phyloP scores from a whole-genome alignment of 2,888 invertebrate species.

The Lysandra bellargus region DNA sequence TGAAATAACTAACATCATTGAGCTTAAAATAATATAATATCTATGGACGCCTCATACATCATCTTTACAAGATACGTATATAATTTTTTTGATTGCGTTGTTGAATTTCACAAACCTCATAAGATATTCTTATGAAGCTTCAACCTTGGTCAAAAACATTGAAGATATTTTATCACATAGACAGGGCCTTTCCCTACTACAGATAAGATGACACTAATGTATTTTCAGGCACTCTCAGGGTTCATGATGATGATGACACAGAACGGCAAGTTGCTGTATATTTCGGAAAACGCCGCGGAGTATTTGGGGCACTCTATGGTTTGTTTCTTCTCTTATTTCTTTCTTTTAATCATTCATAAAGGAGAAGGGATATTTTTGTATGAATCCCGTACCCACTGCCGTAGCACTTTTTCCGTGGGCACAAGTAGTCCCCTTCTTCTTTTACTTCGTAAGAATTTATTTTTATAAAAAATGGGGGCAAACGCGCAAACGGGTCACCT shows the following conservation, averaged over 20 bases:
- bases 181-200: not conserved
- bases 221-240: conserved; percentile 96
- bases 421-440: not conserved
- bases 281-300: conserved; percentile 99
- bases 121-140: not conserved
- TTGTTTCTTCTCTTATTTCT: conserved; percentile 41
- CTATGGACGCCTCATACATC: too few species aligned
- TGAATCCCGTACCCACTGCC: not conserved
- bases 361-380: not conserved
- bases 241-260: conserved; percentile 99
- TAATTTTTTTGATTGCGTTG: too few species aligned
- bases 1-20: too few species aligned
- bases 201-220: conserved; percentile 54
- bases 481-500: too few species aligned
- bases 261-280: conserved; percentile 98
- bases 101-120: too few species aligned
- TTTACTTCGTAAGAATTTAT: too few species aligned
- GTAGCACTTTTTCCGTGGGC: too few species aligned
- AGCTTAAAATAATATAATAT: too few species aligned
- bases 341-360: not conserved
- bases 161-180: too few species aligned
- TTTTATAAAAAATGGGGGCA: too few species aligned
- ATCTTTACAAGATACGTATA: too few species aligned
- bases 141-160: not conserved
- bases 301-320: conserved; percentile 99